Evolutionary conservation across 2,888 invertebrate species (phyloP), one percentile per base, ranked within the genome.

Genomic region (Cosmorhoe ocellata): DNA sequence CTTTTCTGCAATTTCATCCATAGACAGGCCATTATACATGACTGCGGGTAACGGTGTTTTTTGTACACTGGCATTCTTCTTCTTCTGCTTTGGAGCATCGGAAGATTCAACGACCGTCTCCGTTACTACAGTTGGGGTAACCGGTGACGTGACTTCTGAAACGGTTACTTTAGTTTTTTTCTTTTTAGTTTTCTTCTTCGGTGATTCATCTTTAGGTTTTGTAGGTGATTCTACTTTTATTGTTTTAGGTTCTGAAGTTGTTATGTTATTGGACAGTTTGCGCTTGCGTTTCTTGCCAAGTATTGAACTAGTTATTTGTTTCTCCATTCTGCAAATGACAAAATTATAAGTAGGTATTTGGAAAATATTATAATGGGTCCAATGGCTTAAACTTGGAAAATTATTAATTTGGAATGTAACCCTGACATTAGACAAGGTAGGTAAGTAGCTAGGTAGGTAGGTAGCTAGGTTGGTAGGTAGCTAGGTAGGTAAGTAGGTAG

Each of bases 261-360:
- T 10, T 0, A 26, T 30, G 22, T 33, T 56, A 2, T 56, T 11
- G 8, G 63, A 59, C 0, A 56, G 22, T 41, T 69, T 75, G 2
- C 61, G 60, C 52, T 70, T 73, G 8, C 64, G 69, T 40, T 70
- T 71, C 3, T 58, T 61, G 2, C 44, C 40, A 1, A 39, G 14
- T 1, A 18, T 30, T 0, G 53, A 28, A 0, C 49, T 34, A 3
- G 52, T 67, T 8, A 32, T 13, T 39, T 48, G 4, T 10, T 59
- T 49, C 3, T 69, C 63, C 71, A 75, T 71, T 30, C 64, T 70
- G 59, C 5, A 54, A 56, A 12, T 7, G n/a, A n/a, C n/a, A n/a
- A n/a, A n/a, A n/a, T n/a, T n/a, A n/a, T n/a, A n/a, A n/a, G n/a
- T n/a, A n/a, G n/a, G n/a, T n/a, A n/a, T n/a, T n/a, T n/a, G n/a